Conservation (phyloP, 2,797 vertebrate genomes). For the Chromobotia macracanthus region DNA sequence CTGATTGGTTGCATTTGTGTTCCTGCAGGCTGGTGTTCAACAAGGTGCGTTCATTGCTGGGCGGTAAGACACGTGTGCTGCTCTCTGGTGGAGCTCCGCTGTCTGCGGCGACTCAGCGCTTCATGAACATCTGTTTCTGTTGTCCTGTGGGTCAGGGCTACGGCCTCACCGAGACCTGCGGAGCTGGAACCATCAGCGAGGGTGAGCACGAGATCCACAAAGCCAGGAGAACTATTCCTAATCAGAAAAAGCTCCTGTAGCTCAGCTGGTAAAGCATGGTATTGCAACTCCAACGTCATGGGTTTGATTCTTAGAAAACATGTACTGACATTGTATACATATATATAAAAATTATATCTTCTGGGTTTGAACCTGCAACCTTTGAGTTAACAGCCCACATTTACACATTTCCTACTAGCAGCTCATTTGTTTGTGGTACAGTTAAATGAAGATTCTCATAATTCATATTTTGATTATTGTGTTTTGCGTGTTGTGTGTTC, state of each 20-base stretch:
- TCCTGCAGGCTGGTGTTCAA: slow-evolving; percentile 85
- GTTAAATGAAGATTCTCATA: no score
- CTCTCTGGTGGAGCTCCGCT: slow-evolving; percentile 93
- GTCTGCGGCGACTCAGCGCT: slow-evolving; percentile 91
- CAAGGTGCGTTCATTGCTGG: slow-evolving; percentile 88
- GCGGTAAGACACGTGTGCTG: slow-evolving; percentile 88
- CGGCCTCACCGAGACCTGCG: slow-evolving; percentile 94
- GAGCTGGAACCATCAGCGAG: slow-evolving; percentile 92
- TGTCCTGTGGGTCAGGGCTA: slow-evolving; percentile 97
- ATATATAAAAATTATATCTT: no score
- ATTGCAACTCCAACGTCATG: not conserved
- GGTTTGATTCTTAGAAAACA: not conserved
- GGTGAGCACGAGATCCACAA: slow-evolving; percentile 70
- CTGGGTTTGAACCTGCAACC: no score
- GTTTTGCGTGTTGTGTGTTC: no score
- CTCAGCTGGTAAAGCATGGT: not conserved
- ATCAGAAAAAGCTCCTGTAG: not conserved
- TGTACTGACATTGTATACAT: no score
- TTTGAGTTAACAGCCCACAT: no score
- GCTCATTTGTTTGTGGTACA: no score
- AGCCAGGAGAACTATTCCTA: not conserved
- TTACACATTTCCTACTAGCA: no score
- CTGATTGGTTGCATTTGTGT: not conserved
- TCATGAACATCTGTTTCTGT: slow-evolving; percentile 99
- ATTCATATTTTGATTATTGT: no score